phyloP scores from a whole-genome alignment of 2,113 vertebrate species.

The Hippocampus guttulatus region DNA sequence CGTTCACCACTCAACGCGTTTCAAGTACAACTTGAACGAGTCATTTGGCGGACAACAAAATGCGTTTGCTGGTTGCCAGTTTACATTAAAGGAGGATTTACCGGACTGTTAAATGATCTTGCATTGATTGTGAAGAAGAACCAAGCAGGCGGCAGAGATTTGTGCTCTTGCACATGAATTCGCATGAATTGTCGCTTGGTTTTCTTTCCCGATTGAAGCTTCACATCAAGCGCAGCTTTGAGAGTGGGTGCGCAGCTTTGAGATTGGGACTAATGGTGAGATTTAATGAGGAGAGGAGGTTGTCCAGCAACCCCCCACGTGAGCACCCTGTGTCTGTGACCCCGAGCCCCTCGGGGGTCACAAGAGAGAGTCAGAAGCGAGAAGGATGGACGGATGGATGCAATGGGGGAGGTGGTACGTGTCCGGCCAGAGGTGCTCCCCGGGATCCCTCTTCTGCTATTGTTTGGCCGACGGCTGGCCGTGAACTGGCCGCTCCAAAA shows the following conservation, averaged over 20 bases:
- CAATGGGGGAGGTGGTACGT: conserved; percentile 40
- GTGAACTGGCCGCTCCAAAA: conserved; percentile 47
- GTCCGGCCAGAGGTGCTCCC: conserved; percentile 38
- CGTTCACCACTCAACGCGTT: not conserved
- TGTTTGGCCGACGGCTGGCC: conserved; percentile 50
- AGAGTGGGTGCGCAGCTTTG: conserved; percentile 30
- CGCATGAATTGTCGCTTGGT: conserved; percentile 1
- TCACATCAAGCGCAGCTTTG: conserved; percentile 23
- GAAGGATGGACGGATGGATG: conserved; percentile 48
- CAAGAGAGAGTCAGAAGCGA: conserved; percentile 62
- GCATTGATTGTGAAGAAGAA: not conserved
- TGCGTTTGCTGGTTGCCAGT: not conserved
- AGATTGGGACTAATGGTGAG: conserved; percentile 38
- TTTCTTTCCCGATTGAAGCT: conserved; percentile 13
- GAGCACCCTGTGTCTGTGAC: conserved; percentile 49
- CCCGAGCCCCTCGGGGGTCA: conserved; percentile 57
- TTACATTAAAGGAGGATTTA: not conserved
- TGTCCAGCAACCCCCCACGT: conserved; percentile 51
- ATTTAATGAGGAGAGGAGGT: conserved; percentile 38
- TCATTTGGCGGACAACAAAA: not conserved
- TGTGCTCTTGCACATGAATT: not conserved
- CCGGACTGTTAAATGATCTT: not conserved
- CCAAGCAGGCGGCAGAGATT: not conserved
- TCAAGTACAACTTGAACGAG: not conserved
- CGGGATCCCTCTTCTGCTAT: conserved; percentile 33